A percentile compares a stretch with the other conserved stretches of the same genome.
Conservation (phyloP, 2,888 invertebrate species). For the Patella depressa region DNA sequence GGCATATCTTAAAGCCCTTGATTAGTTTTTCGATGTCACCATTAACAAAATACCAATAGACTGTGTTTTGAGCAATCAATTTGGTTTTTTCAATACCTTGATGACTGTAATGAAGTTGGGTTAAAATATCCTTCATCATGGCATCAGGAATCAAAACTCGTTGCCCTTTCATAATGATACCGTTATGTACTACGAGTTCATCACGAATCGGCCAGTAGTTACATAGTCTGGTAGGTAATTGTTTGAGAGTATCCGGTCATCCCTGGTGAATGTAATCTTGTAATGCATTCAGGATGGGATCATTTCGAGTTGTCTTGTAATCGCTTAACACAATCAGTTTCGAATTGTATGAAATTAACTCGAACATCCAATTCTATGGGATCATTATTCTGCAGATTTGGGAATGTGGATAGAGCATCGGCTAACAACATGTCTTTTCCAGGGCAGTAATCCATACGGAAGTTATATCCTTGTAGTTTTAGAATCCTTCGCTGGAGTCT, state of each 20-base stretch:
- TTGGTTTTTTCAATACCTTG: slow-evolving; percentile 31
- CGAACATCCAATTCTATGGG: not conserved
- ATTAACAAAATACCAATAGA: slow-evolving; percentile 35
- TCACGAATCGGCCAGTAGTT: slow-evolving; percentile 27
- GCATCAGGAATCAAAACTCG: not conserved
- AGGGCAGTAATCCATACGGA: slow-evolving; percentile 25
- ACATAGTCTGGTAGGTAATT: slow-evolving; percentile 16
- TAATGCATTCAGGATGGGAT: not conserved
- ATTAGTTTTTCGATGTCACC: slow-evolving; percentile 22
- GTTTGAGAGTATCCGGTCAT: slow-evolving; percentile 20
- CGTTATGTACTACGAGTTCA: slow-evolving; percentile 29
- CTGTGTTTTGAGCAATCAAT: slow-evolving; percentile 24
- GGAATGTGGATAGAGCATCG: slow-evolving; percentile 29
- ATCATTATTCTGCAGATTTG: slow-evolving; percentile 3
- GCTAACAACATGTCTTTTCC: slow-evolving; percentile 36
- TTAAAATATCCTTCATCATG: slow-evolving; percentile 19
- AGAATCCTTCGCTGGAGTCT: slow-evolving; percentile 35
- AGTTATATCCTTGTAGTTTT: slow-evolving; percentile 35
- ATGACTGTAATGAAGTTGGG: slow-evolving; percentile 29
- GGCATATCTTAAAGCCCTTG: slow-evolving; percentile 23
- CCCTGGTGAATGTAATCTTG: slow-evolving; percentile 12
- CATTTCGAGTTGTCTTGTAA: slow-evolving; percentile 1
- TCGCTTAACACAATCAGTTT: not conserved
- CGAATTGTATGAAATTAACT: not conserved
- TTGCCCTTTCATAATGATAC: slow-evolving; percentile 30